These are phyloP conservation scores for Prosapia bicincta DNA, from an alignment of 2,888 invertebrate species.

Conservation along the genomic window DNA sequence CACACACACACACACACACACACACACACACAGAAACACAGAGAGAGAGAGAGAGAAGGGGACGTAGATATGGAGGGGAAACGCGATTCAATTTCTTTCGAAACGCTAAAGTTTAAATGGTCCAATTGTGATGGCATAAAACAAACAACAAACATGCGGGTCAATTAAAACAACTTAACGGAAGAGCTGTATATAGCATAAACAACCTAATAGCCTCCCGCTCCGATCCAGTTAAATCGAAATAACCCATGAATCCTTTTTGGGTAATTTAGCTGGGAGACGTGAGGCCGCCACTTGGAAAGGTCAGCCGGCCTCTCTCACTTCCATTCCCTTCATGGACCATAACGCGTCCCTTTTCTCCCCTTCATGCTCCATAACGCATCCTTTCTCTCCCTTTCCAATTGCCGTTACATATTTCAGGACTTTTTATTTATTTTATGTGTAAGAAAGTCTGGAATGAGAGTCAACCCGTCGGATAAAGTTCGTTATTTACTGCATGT, in stretches of 20 bases:
- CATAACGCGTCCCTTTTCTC: not conserved
- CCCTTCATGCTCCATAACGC: not conserved
- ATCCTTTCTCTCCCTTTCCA: not conserved
- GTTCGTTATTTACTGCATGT: too few relatives aligned
- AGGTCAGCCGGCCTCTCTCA: not conserved
- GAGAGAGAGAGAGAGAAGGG: too few relatives aligned
- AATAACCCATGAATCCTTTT: conserved; percentile 1
- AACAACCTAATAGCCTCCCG: not conserved
- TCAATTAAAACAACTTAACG: not conserved
- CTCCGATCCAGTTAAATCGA: not conserved
- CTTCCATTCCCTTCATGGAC: not conserved
- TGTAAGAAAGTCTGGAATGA: too few relatives aligned
- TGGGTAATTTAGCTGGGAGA: not conserved
- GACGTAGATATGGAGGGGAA: too few relatives aligned
- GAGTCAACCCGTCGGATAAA: too few relatives aligned
- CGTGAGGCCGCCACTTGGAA: not conserved
- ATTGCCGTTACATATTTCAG: not conserved
- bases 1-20: too few relatives aligned
- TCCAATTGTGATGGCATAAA: not conserved
- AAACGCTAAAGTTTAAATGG: too few relatives aligned
- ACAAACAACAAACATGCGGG: not conserved
- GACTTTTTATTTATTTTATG: not conserved
- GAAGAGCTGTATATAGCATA: not conserved
- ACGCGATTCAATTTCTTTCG: too few relatives aligned
- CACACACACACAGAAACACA: too few relatives aligned